phyloP scores from a whole-genome alignment of 2,113 vertebrate genomes.

The Pygoscelis antarcticus region DNA sequence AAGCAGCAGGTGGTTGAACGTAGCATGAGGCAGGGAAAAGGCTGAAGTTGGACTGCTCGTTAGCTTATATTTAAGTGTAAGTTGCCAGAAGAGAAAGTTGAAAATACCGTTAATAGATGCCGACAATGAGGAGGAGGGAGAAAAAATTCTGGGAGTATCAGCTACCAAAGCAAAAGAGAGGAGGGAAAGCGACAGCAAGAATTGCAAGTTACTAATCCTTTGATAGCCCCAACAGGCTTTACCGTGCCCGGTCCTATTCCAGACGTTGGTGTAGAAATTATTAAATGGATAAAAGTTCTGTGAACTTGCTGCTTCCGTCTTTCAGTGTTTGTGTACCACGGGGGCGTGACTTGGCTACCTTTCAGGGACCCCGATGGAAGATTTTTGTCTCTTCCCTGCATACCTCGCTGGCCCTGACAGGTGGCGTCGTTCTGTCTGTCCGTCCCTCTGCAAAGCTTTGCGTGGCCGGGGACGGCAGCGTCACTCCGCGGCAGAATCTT shows the following conservation, averaged over 20 bases:
- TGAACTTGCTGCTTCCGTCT: neutral
- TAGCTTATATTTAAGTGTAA: neutral
- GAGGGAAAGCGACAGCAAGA: neutral
- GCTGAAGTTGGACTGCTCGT: neutral
- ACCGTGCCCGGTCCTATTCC: neutral
- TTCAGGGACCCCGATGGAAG: neutral
- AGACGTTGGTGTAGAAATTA: neutral
- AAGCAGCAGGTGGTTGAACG: neutral
- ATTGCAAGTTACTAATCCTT: too few species aligned
- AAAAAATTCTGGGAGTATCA: neutral
- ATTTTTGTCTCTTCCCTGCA: neutral
- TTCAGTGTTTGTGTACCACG: neutral
- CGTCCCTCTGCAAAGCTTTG: neutral
- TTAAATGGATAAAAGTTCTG: neutral
- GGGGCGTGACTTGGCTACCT: neutral
- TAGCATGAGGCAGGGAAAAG: neutral
- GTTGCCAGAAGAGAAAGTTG: neutral
- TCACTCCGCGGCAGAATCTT: neutral
- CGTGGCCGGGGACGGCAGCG: neutral
- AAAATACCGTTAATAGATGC: neutral
- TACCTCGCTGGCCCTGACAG: neutral
- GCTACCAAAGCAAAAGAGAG: neutral
- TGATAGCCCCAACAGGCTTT: neutral
- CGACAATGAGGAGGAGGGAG: neutral
- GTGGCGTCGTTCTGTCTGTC: neutral